Base-by-base conservation (phyloP, 1,140 invertebrate species). In the Brachionus sp. region DNA sequence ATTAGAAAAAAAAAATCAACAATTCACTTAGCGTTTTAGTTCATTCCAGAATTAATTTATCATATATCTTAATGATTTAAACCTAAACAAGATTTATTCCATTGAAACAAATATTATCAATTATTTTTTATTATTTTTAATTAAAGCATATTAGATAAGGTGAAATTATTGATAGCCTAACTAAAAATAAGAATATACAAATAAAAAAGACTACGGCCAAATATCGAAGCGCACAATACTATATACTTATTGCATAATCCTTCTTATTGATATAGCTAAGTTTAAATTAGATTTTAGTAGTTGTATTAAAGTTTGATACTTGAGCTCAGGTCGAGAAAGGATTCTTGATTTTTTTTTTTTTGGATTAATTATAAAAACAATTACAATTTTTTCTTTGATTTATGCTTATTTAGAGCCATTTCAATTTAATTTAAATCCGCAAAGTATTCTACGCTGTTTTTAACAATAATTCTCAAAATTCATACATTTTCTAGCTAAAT, bases 231-330 rank as follows among this genome's bases (percentile, higher is more conserved):
- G 29, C 29, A 3, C 3, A 29, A 57, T n/a, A 68, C 29, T 16
- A 70, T n/a, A 70, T 37, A 35, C 35, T 70, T 70, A 70, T 70
- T 70, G 66, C 66, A 70, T 70, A 70, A 70, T 70, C 66, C 9
- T 39, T n/a, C 35, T 19, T 70, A 70, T 70, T 70, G 66, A 70
- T 70, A 70, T 70, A 70, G 16, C 66, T 70, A 39, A 70, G 66
- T 42, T 70, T 70, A 70, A 70, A 70, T 70, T 70, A 70, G 66
- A 70, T 70, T 70, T 70, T 70, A 16, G 66, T 39, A 7, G 13
- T 70, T 42, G 37, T 70, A 42, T 70, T 39, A 16, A 37, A 70
- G 35, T 66, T 66, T 66, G 25, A 66, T 66, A 33, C 64, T 33
- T 33, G 12, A 39, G 16, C 16, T 39, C 4, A 9, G 12, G 16